phyloP scores from a whole-genome alignment of 92 coral and sea anemone genomes.

The Parazoanthus atlanticus region DNA sequence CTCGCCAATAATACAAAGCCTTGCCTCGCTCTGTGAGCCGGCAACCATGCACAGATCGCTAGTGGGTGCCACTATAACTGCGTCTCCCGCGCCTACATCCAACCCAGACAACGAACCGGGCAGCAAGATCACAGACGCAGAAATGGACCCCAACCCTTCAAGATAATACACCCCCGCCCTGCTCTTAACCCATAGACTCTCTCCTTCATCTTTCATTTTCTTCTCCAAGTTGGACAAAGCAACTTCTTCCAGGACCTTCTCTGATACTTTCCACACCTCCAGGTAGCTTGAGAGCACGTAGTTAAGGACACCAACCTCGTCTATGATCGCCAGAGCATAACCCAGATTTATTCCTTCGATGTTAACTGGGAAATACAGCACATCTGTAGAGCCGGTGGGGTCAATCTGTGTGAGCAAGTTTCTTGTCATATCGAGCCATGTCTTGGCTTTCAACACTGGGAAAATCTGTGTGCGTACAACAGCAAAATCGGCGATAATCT shows the following conservation, averaged over 20 bases:
- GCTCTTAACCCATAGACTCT: constrained; percentile 72
- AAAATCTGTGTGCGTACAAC: constrained; percentile 72
- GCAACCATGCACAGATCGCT: constrained; percentile 88
- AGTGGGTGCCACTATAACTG: constrained; percentile 66
- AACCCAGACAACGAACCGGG: constrained; percentile 79
- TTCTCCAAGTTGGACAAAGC: constrained; percentile 78
- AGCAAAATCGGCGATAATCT: constrained; percentile 77
- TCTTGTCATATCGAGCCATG: constrained; percentile 79
- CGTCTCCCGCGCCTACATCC: constrained; percentile 75
- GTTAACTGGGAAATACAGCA: constrained; percentile 74
- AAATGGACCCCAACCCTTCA: constrained; percentile 71
- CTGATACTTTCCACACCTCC: constrained; percentile 82
- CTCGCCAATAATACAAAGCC: constrained; percentile 86
- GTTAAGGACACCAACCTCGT: constrained; percentile 63
- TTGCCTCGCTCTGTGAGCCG: constrained; percentile 80
- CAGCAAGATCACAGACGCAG: constrained; percentile 82
- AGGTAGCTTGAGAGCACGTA: constrained; percentile 80
- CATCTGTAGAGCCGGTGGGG: constrained; percentile 68
- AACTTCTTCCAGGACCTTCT: constrained; percentile 69
- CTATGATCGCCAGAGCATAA: constrained; percentile 82
- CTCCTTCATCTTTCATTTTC: constrained; percentile 61
- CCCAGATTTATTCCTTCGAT: constrained; percentile 73
- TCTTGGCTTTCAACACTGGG: constrained; percentile 78
- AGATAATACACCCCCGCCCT: constrained; percentile 82
- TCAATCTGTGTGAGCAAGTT: constrained; percentile 69